Base-by-base conservation (phyloP, 1,140 invertebrate species). In the Heliconius hermathena region DNA sequence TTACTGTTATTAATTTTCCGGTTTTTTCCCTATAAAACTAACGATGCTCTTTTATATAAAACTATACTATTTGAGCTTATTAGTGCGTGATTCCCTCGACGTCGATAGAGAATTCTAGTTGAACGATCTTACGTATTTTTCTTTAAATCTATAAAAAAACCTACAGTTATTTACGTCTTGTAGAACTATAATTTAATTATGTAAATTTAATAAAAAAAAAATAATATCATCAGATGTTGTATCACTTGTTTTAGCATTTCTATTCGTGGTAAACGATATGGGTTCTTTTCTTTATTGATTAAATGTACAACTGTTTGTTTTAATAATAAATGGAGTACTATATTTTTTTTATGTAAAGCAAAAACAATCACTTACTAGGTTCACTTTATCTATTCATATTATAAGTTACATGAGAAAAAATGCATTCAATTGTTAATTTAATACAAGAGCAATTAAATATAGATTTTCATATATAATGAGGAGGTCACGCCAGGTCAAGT, bases 401-500 rank as follows among this genome's bases (percentile, higher is more conserved):
- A 16, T 29, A 26, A 26, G 60, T 26, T 11, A 26, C 4, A 29
- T 29, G 60, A 29, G 3, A 3, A n/a, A 66, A 66, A 66, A 66
- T 66, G 11, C 11, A 66, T 1, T 66, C 8, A 66, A 29, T 29
- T 26, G 26, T 66, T n/a, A 66, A 66, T 66, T 66, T 29, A 66
- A 22, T 41, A 41, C 71, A 41, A 72, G 36, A 38, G 36, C n/a
- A 72, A 38, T 72, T 38, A 38, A 36, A 49, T 71, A 76, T 70
- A 66, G 60, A 66, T 22, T 71, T 73, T 54, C 20, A 29, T 77
- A 41, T 54, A 73, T 78, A 60, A 57, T 81, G 60, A 76, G 33
- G 76, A 80, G 83, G 81, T 84, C 78, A 78, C 70, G 74, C 38
- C 78, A 84, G 83, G 78, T 84, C 83, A 80, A 80, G 81, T 76